Evolutionary conservation across 1,140 invertebrate species (phyloP).

Genomic region (Microplitis mediator): DNA sequence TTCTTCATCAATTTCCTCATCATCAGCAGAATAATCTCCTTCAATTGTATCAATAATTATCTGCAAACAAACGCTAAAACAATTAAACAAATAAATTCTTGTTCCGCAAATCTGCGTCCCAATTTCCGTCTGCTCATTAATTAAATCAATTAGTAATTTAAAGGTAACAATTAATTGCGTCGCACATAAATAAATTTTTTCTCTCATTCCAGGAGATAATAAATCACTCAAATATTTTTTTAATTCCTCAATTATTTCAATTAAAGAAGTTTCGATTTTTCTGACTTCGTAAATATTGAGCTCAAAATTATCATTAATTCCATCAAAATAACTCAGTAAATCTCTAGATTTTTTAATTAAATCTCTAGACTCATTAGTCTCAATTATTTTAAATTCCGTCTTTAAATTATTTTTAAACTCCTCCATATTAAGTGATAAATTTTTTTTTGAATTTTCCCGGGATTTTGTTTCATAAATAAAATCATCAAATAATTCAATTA

Average conservation of each 20-base stretch:
- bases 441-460: too few species aligned
- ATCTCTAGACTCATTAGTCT: too few species aligned
- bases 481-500: too few species aligned
- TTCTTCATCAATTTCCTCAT: constrained; percentile 49
- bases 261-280: constrained; percentile 52
- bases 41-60: constrained; percentile 52
- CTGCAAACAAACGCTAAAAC: constrained; percentile 53
- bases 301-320: too few species aligned
- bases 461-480: too few species aligned
- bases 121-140: constrained; percentile 52
- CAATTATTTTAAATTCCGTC: too few species aligned
- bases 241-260: constrained; percentile 50
- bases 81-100: constrained; percentile 55
- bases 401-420: too few species aligned
- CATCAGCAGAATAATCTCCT: constrained; percentile 39
- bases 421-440: too few species aligned
- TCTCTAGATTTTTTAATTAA: too few species aligned
- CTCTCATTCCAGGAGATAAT: constrained; percentile 40
- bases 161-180: constrained; percentile 51
- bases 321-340: too few species aligned
- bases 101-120: constrained; percentile 50
- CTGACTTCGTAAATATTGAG: constrained; percentile 35
- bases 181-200: constrained; percentile 51
- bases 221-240: constrained; percentile 52
- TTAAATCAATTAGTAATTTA: constrained; percentile 48